phyloP scores from a whole-genome alignment of 2,888 invertebrate species.

The Latrodectus elegans region DNA sequence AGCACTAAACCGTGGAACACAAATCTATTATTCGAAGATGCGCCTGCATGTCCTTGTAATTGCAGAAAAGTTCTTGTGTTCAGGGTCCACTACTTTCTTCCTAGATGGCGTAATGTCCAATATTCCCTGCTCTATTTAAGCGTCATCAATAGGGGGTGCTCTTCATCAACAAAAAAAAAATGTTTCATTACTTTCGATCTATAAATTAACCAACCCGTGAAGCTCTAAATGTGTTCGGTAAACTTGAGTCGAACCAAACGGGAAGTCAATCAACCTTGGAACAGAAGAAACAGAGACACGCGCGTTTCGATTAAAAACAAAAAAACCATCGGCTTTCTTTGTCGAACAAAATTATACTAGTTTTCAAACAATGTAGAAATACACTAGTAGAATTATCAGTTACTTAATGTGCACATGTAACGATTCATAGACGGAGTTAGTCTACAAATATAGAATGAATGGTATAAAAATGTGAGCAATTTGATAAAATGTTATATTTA shows the following conservation, averaged over 20 bases:
- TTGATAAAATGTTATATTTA: too few species aligned
- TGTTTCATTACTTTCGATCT: conserved; percentile 1
- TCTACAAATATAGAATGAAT: too few species aligned
- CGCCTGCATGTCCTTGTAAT: too few species aligned
- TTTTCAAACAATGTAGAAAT: too few species aligned
- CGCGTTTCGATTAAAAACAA: too few species aligned
- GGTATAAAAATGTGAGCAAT: too few species aligned
- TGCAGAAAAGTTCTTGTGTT: neutral
- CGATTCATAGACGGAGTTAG: too few species aligned
- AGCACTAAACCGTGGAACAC: neutral
- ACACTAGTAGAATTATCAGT: too few species aligned
- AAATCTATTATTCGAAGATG: neutral
- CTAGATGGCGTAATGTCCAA: neutral
- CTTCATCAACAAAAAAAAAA: neutral
- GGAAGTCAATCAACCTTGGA: neutral
- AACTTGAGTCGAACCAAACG: neutral
- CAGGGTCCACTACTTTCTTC: neutral
- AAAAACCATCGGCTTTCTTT: too few species aligned
- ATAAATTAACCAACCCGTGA: conserved; percentile 1
- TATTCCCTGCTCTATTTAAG: neutral
- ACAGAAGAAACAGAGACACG: too few species aligned
- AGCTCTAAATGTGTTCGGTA: neutral
- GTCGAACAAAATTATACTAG: too few species aligned
- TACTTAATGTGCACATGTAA: too few species aligned
- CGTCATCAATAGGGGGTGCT: neutral